Evolutionary conservation across 2,797 vertebrate genomes (phyloP), one percentile per base, ranked within the genome.

Genomic region (Phoebastria nigripes): DNA sequence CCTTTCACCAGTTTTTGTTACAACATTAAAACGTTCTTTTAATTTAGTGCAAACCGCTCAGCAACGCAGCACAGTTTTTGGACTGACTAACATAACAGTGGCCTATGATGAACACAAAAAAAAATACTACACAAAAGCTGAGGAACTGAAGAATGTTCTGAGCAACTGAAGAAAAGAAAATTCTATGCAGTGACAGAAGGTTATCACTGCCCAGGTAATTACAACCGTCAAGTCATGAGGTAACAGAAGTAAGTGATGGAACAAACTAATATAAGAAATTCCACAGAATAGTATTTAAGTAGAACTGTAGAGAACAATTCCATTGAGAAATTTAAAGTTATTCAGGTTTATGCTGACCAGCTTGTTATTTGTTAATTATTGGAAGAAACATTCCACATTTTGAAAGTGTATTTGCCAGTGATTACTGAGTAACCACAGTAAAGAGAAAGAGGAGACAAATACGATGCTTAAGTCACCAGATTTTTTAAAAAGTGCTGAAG

Each of bases 1-100:
- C 96, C 94, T 78, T 91, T 93, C 37, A 93, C 37, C 39, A 92
- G 94, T 76, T 94, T 95, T 52, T 94, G 86, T 96, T 96, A 96
- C 93, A 97, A 94, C 87, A 84, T 95, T 94, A 95, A 95, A 93
- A 93, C 0, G 39, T 95, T 82, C 94, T 94, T 97, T 95, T 97
- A 96, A 97, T 94, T 58, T 93, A 97, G 94, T 92, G 93, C 88
- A 89, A 92, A 94, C 76, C 21, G 49, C 87, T 94, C 65, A 77
- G 81, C 84, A 94, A 93, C 0, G 9, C 69, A 96, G 96, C 72
- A 96, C 83, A 89, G 65, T 84, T 78, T 83, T 52, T 41, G 54
- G 71, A 89, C 59, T 56, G 80, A 76, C 79, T 74, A 59, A 82
- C 0, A 1, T 6, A 69, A 90, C 42, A 83, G 59, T 28, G 22